Conservation (phyloP, 1,140 invertebrate species). For the Camponotus pennsylvanicus region DNA sequence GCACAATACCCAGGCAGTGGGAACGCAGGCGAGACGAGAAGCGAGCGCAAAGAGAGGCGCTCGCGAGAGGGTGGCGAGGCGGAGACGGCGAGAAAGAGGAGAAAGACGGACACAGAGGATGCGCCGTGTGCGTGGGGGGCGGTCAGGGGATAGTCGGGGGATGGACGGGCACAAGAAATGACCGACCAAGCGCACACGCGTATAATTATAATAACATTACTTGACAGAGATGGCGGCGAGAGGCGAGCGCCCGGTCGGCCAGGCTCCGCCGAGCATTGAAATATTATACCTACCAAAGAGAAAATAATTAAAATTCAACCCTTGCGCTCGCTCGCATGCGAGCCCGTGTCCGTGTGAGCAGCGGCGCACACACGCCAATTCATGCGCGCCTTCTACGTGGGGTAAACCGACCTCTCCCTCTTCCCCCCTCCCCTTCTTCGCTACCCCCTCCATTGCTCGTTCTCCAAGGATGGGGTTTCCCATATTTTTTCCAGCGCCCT, state of each 20-base stretch:
- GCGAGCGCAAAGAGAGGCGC: constrained; percentile 64
- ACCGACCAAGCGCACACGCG: constrained; percentile 79
- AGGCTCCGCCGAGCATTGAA: constrained; percentile 84
- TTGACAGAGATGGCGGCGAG: constrained; percentile 84
- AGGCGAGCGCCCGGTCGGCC: constrained; percentile 77
- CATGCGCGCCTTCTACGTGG: constrained; percentile 56
- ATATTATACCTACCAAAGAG: constrained; percentile 86
- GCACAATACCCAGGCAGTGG: constrained; percentile 74
- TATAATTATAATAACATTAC: constrained; percentile 86
- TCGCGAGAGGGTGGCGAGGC: constrained; percentile 36
- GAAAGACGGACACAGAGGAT: constrained; percentile 58
- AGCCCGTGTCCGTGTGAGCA: constrained; percentile 52
- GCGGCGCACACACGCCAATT: constrained; percentile 48
- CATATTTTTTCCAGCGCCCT: constrained; percentile 84
- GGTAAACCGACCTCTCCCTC: constrained; percentile 58
- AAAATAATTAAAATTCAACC: constrained; percentile 87
- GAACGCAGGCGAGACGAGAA: constrained; percentile 59
- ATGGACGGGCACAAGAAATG: constrained; percentile 77
- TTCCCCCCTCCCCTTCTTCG: constrained; percentile 24
- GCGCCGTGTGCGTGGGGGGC: constrained; percentile 28
- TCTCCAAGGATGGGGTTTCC: constrained; percentile 81
- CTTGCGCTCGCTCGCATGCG: constrained; percentile 80
- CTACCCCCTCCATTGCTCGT: constrained; percentile 54
- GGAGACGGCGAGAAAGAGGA: constrained; percentile 53
- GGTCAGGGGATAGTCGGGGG: constrained; percentile 40